Base-by-base conservation (phyloP, 2,888 invertebrate genomes). In the Trachelus stipa region DNA sequence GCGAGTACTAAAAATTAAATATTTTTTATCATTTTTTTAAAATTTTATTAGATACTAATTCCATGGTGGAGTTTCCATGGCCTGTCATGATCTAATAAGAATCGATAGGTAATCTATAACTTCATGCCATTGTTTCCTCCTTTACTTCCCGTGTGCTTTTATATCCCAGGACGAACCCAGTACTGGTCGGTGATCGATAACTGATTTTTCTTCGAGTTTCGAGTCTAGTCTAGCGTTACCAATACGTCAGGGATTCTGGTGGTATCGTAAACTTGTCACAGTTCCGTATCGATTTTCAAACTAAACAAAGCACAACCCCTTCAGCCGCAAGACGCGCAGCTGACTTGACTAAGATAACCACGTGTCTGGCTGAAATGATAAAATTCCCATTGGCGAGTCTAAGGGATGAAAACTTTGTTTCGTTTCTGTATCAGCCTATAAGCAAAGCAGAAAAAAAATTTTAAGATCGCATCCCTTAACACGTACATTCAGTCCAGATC, bases 381-480 rank as follows among this genome's bases (percentile, higher is more conserved):
- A 56, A 56, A 23, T 56, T 56, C 23, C 2, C 23, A 9, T 23
- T 9, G 9, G 56, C 56, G 2, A 56, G 9, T 23, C 56, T 9
- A 9, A 23, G 56, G 40, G 6, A 40, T 23, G 15, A 40, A 15
- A 15, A 40, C 0, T 40, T 15, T 23, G 1, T 15, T 40, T 9
- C 15, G 23, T 0, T 15, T 1, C 40, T 6, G 0, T 6, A 23
- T 6, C 6, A 4, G 15, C 40, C 4, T 0, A 6, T 0, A 40
- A 40, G 15, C 4, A 40, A 40, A 15, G 6, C 1, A 15, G 23
- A 0, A 56, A 9, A 23, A 23, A 23, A 56, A 56, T 23, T 1
- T 9, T 1, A 6, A 9, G 2, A 15, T 23, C 23, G 0, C 56
- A 23, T 23, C 56, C 56, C 56, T 9, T 9, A 15, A 23, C 9